Base-by-base conservation (phyloP, 2,888 invertebrate genomes). In the Polietes domitor region DNA sequence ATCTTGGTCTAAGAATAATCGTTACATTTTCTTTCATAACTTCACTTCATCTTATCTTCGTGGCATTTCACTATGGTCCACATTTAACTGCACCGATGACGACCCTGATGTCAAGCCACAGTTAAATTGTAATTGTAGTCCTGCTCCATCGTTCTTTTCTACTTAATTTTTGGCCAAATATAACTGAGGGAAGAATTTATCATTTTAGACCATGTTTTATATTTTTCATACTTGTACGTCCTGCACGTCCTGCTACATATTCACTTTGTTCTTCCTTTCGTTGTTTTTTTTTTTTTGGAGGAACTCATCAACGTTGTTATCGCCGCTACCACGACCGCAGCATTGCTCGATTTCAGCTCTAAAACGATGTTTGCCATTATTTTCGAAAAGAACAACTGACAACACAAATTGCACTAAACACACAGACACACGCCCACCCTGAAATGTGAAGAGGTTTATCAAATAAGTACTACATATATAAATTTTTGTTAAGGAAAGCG, bases 121-220 rank as follows among this genome's bases (percentile, higher is more conserved):
- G 15, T 37, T 53, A 26, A 17, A 68, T 37, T 68, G 61, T 53
- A 63, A 73, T 74, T 74, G 70, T 43, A 76, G 72, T 41, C 41
- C 21, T 6, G 37, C 4, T 19, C 37, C 53, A 26, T 53, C 61
- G 61, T 77, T 70, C 73, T 55, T 72, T 80, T 80, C 50, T 43
- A 21, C 41, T 4, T n/a, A 80, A 70, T 80, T 68, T 83, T 83
- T 58, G 53, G 55, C 58, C 76, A 70, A 83, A 83, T 77, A 68
- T 73, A 68, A 63, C 61, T 80, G 74, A 63, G 21, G 71, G n/a
- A 58, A 77, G 55, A 77, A 83, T 80, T 83, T 80, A 80, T 83
- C 77, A 83, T 80, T 80, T 77, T 71, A 72, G 71, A 77, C 53
- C 77, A 77, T 80, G 77, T 80, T 80, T 74, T 77, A 55, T 77